Conservation (phyloP, 2,888 invertebrate genomes). For the Notocelia uddmanniana region DNA sequence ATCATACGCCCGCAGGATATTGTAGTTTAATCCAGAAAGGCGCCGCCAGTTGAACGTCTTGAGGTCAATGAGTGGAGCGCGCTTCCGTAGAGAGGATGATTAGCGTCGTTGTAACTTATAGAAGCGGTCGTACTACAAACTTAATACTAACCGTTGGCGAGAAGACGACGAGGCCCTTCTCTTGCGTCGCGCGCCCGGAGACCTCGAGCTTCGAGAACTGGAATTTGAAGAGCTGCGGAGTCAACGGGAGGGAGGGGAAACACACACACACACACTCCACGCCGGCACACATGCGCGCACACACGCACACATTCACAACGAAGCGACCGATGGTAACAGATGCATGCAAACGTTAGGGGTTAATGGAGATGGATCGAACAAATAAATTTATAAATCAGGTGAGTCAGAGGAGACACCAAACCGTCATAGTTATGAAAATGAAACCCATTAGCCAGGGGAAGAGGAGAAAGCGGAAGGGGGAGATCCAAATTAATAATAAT, state of each 20-base stretch:
- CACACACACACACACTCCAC: conserved; percentile 50
- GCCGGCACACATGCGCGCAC: conserved; percentile 48
- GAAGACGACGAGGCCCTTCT: conserved; percentile 78
- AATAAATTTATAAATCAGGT: conserved; percentile 59
- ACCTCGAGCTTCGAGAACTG: conserved; percentile 83
- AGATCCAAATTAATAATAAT: conserved; percentile 56
- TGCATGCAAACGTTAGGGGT: conserved; percentile 65
- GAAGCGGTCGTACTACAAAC: not conserved
- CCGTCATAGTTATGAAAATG: conserved; percentile 76
- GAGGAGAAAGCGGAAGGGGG: conserved; percentile 65
- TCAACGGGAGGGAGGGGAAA: conserved; percentile 73
- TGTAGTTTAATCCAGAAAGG: not conserved
- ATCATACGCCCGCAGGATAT: no score
- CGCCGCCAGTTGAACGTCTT: not conserved
- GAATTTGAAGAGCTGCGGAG: conserved; percentile 85
- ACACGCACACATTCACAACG: conserved; percentile 49
- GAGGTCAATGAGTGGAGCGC: not conserved
- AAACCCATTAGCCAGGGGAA: conserved; percentile 70
- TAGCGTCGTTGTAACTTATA: not conserved
- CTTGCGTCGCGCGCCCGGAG: conserved; percentile 75
- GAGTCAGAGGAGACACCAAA: conserved; percentile 68
- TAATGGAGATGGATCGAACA: conserved; percentile 52
- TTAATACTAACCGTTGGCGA: conserved; percentile 73
- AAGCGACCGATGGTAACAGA: conserved; percentile 59
- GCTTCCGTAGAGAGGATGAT: not conserved